Percentiles rank a stretch among this genome's conserved stretches.
Conservation (phyloP, 2,797 vertebrate genomes). For the Kryptolebias ocellatus region DNA sequence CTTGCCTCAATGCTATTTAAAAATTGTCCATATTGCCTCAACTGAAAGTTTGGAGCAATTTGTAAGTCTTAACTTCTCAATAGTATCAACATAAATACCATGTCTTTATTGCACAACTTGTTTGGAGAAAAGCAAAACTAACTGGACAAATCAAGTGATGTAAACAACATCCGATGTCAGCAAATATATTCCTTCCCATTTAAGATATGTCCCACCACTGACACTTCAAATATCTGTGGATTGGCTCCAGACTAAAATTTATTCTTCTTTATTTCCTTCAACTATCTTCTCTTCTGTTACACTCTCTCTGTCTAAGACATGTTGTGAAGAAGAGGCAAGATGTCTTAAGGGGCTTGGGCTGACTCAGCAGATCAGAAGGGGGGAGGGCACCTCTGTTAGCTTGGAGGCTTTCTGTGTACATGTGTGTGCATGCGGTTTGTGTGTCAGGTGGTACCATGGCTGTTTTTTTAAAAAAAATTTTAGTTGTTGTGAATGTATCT, state of each 20-base stretch:
- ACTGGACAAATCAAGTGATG: slow-evolving; percentile 36
- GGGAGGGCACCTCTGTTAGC: slow-evolving; percentile 44
- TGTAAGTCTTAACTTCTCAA: not conserved
- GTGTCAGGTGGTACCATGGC: slow-evolving; percentile 30
- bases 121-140: slow-evolving; percentile 39
- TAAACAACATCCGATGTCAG: slow-evolving; percentile 35
- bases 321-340: slow-evolving; percentile 40
- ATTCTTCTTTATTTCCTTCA: slow-evolving; percentile 22
- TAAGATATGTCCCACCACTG: slow-evolving; percentile 57
- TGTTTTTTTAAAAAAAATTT: slow-evolving; percentile 45
- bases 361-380: slow-evolving; percentile 74
- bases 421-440: slow-evolving; percentile 31
- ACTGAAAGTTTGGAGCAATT: not conserved
- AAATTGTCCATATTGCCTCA: too few relatives aligned
- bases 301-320: slow-evolving; percentile 51
- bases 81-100: not conserved
- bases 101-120: not conserved
- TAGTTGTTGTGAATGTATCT: slow-evolving; percentile 29
- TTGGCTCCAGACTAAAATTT: slow-evolving; percentile 50
- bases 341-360: slow-evolving; percentile 65
- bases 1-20: too few relatives aligned
- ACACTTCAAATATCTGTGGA: slow-evolving; percentile 55
- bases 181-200: slow-evolving; percentile 43
- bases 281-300: slow-evolving; percentile 30
- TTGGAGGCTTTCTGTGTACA: slow-evolving; percentile 49